A percentile compares a stretch with the other conserved stretches of the same genome.
phyloP scores from a whole-genome alignment of 2,797 vertebrate species.

The Telmatherina bonti region DNA sequence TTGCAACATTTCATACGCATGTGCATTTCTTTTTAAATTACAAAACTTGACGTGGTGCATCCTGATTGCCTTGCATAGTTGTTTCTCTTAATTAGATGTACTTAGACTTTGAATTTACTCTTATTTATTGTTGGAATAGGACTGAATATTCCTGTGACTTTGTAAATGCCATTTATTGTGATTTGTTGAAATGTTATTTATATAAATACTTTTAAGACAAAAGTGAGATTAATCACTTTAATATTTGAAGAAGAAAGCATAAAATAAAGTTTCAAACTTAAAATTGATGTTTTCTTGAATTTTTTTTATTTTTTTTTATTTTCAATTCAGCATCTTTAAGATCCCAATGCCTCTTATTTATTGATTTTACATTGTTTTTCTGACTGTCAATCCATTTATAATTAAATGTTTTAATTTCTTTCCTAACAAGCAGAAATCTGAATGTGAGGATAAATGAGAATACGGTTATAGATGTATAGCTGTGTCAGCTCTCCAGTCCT shows the following conservation, averaged over 20 bases:
- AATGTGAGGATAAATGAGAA: too few species aligned
- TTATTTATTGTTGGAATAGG: conserved; percentile 83
- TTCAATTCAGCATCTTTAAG: background rate
- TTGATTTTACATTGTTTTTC: too few species aligned
- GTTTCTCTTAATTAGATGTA: conserved; percentile 74
- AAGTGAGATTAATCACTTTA: conserved; percentile 77
- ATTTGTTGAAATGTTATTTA: conserved; percentile 86
- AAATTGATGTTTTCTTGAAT: conserved; percentile 14
- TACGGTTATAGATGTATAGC: too few species aligned
- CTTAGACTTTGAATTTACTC: conserved; percentile 77
- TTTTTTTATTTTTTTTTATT: background rate
- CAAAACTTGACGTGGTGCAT: conserved; percentile 78
- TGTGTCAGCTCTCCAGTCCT: too few species aligned
- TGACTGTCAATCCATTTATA: too few species aligned
- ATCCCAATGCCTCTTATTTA: accelerated
- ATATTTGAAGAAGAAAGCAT: conserved; percentile 76
- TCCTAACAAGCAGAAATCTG: too few species aligned
- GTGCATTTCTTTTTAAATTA: conserved; percentile 50
- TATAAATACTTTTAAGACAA: conserved; percentile 78
- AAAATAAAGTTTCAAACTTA: conserved; percentile 80
- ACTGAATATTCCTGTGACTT: conserved; percentile 70
- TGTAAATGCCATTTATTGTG: conserved; percentile 83
- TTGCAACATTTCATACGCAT: conserved; percentile 75
- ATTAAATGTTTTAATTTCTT: too few species aligned
- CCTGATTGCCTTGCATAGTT: conserved; percentile 78